Evolutionary conservation across 2,113 vertebrate genomes (phyloP).

Genomic region (Picathartes gymnocephalus): DNA sequence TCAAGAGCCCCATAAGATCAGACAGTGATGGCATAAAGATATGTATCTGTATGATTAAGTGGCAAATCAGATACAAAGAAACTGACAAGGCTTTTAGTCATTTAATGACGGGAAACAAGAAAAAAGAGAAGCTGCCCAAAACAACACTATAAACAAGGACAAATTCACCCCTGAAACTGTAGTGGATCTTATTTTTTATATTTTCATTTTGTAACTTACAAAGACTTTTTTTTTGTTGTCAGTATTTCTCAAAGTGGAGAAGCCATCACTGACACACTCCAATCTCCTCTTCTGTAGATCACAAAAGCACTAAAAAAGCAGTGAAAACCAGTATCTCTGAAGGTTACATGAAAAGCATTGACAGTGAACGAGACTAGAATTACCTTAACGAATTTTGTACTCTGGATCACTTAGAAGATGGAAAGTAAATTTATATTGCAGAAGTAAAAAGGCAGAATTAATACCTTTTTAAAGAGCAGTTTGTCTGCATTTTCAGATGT

Average conservation of each 20-base stretch:
- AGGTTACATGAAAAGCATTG: neutral
- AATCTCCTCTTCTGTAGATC: neutral
- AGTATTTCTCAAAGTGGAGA: neutral
- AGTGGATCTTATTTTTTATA: neutral
- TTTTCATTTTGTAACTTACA: neutral
- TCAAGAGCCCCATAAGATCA: neutral
- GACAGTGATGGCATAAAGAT: neutral
- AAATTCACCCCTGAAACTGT: neutral
- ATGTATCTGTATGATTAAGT: neutral
- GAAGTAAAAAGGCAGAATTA: neutral
- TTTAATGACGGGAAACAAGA: neutral
- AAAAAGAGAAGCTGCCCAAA: neutral
- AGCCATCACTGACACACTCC: neutral
- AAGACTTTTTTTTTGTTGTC: neutral
- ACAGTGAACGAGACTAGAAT: neutral
- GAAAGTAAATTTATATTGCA: neutral
- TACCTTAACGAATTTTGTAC: neutral
- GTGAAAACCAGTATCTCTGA: neutral
- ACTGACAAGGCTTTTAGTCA: neutral
- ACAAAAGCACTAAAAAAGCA: neutral
- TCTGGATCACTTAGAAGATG: neutral
- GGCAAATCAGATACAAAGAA: neutral
- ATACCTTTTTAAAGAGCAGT: neutral
- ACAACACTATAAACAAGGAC: neutral
- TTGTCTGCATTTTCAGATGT: neutral